phyloP scores from a whole-genome alignment of 2,797 vertebrate species.

The Dendrocincla fuliginosa region DNA sequence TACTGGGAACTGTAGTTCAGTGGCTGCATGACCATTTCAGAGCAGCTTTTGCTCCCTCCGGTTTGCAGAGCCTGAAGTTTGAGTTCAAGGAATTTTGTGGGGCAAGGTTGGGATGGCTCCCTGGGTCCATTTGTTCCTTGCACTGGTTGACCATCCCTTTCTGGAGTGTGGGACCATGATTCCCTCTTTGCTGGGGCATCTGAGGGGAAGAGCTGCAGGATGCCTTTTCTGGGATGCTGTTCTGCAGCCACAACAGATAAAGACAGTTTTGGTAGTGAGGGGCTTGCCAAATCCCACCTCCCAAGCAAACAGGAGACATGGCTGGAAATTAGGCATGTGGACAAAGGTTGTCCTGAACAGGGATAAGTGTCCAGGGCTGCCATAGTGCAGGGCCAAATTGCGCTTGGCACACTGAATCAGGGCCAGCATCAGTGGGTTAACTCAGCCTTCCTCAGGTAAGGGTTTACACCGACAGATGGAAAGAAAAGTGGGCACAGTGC shows the following conservation, averaged over 20 bases:
- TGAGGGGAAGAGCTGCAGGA: background rate
- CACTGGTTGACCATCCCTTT: fast-evolving
- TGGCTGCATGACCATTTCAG: background rate
- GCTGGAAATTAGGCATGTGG: background rate
- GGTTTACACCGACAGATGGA: fast-evolving
- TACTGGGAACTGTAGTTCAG: constrained; percentile 50
- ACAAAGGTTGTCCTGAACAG: background rate
- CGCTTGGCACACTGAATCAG: background rate
- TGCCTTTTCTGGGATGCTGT: background rate
- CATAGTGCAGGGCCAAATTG: fast-evolving
- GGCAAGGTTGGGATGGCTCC: background rate
- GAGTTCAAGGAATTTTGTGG: background rate
- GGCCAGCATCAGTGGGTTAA: fast-evolving
- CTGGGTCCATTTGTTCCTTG: background rate
- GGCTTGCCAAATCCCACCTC: fast-evolving
- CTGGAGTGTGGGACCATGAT: background rate
- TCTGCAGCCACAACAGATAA: background rate
- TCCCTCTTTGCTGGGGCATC: background rate
- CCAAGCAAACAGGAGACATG: background rate
- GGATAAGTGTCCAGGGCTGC: background rate
- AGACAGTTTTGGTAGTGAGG: background rate
- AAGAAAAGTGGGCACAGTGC: background rate
- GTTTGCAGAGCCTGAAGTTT: background rate
- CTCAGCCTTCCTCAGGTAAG: background rate
- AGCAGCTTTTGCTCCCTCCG: background rate